These are phyloP conservation scores for Caerostris darwini DNA, from an alignment of 1,140 invertebrate genomes.

Conservation along the genomic window DNA sequence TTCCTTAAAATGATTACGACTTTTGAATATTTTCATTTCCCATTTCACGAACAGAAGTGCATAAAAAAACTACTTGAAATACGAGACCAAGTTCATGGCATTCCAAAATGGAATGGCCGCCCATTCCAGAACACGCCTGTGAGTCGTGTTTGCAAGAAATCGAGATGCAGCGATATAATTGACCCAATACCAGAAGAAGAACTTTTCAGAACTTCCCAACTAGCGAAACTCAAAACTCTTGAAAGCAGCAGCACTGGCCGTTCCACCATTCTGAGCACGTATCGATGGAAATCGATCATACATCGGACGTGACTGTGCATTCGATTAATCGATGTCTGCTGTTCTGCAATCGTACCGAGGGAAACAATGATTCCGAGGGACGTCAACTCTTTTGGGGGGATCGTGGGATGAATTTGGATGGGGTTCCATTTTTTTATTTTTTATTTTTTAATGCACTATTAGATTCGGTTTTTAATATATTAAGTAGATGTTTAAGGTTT, in stretches of 20 bases:
- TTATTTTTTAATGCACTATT: too few relatives aligned
- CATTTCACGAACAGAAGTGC: too few relatives aligned
- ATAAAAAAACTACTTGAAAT: background rate
- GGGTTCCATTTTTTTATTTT: too few relatives aligned
- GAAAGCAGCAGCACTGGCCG: background rate
- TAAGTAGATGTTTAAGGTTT: too few relatives aligned
- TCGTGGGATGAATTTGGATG: background rate
- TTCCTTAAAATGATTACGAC: too few relatives aligned
- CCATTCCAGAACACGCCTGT: too few relatives aligned
- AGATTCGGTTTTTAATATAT: too few relatives aligned
- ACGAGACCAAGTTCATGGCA: background rate
- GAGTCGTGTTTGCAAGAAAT: background rate
- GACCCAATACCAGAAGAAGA: background rate
- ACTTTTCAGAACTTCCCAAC: background rate
- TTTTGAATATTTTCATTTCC: too few relatives aligned
- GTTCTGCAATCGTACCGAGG: constrained; percentile 1
- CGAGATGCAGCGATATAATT: background rate
- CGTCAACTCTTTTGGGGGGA: background rate
- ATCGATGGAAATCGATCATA: constrained; percentile 17
- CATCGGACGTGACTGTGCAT: background rate
- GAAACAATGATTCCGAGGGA: constrained; percentile 9
- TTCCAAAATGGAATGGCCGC: background rate
- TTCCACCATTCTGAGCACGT: background rate
- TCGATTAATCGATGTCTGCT: background rate
- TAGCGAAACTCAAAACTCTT: background rate